phyloP scores from a whole-genome alignment of 2,888 invertebrate species.

The Ceraclea dissimilis region DNA sequence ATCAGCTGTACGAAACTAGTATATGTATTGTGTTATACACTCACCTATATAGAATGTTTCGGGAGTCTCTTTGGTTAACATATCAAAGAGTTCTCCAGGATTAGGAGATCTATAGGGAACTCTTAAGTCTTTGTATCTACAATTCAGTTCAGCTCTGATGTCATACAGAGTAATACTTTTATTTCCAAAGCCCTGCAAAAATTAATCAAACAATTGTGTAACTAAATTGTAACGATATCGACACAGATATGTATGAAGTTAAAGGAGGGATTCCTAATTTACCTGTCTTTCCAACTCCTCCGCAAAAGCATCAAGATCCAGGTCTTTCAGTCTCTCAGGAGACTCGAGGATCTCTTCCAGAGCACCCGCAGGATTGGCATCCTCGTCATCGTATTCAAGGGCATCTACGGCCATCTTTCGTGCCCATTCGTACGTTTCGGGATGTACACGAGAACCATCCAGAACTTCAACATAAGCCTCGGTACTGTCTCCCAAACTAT shows the following conservation, averaged over 20 bases:
- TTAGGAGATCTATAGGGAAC: constrained; percentile 69
- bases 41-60: constrained; percentile 87
- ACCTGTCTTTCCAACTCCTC: constrained; percentile 83
- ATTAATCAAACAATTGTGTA: too few species aligned
- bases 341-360: constrained; percentile 95
- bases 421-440: constrained; percentile 99
- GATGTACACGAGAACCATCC: constrained; percentile 96
- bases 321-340: constrained; percentile 87
- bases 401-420: constrained; percentile 99
- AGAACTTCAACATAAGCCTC: constrained; percentile 93
- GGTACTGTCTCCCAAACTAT: constrained; percentile 84
- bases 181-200: constrained; percentile 65
- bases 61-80: constrained; percentile 93
- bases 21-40: too few species aligned
- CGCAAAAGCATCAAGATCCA: constrained; percentile 97
- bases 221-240: too few species aligned
- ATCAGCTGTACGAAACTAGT: too few species aligned
- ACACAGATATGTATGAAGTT: background rate
- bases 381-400: constrained; percentile 95
- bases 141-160: constrained; percentile 91
- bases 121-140: constrained; percentile 86
- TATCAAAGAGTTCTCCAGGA: constrained; percentile 85
- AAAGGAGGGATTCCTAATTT: background rate
- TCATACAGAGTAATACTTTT: constrained; percentile 94
- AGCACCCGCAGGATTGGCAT: constrained; percentile 93